These are phyloP conservation scores for Micronisus gabar DNA, from an alignment of 2,113 vertebrate species.

Conservation along the genomic window DNA sequence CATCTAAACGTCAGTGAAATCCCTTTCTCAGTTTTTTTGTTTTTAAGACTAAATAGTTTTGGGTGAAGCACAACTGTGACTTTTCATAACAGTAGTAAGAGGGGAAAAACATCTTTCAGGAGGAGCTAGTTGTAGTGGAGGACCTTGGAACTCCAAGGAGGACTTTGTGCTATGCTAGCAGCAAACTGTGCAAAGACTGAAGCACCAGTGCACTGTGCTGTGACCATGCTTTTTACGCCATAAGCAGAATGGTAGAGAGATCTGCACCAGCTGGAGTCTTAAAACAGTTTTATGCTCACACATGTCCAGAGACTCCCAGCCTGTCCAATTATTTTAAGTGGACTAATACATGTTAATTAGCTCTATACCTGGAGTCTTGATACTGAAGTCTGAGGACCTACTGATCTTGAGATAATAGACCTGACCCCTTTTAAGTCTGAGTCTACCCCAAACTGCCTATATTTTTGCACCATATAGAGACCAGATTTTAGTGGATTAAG, in stretches of 20 bases:
- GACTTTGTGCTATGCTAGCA: neutral
- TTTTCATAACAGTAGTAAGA: neutral
- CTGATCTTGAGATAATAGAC: neutral
- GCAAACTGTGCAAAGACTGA: neutral
- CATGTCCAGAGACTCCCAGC: neutral
- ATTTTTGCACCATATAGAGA: neutral
- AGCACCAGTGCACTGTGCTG: fast-evolving
- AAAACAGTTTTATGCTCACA: neutral
- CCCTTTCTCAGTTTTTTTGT: neutral
- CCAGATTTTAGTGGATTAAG: neutral
- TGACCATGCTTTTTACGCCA: neutral
- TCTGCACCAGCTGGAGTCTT: neutral
- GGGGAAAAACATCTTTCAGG: neutral
- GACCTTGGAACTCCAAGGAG: neutral
- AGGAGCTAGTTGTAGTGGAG: neutral
- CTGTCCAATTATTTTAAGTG: neutral
- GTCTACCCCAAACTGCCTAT: neutral
- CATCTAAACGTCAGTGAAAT: neutral
- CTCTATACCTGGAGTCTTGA: neutral
- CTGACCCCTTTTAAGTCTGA: neutral
- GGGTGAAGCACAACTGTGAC: neutral
- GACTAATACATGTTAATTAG: neutral
- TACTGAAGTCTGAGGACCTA: neutral
- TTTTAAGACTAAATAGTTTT: neutral
- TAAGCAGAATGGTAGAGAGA: neutral